Base-by-base conservation (phyloP, 2,797 vertebrate species). In the Alca torda region DNA sequence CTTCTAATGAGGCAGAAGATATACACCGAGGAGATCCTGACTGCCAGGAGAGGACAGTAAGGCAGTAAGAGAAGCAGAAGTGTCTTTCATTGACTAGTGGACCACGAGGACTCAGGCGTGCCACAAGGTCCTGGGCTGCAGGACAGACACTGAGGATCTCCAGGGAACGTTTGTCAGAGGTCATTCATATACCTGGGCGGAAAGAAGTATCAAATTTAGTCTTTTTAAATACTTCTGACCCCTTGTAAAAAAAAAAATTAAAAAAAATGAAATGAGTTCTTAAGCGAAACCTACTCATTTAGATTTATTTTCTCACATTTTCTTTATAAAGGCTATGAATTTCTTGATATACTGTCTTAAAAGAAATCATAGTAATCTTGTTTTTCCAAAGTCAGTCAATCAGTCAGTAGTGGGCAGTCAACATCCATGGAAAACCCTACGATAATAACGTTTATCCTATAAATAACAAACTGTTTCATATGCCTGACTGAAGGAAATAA, bases 401-500 rank as follows among this genome's bases (percentile, higher is more conserved):
- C 68, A 91, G 82, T 76, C 91, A 54, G 65, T 67, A 93, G 87
- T 91, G 73, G 76, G 85, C 89, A 93, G 65, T 43, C 82, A 68
- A 61, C 85, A 90, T 56, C 91, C 59, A n/a, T 6, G 16, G 76
- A 72, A 96, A 94, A 41, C 24, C 73, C 57, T 68, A 65, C 72
- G 73, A 59, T 84, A 93, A 90, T 45, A 91, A 69, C 4, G 3
- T 67, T 69, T 75, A 85, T 67, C 84, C 69, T 75, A 59, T 48
- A 93, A 95, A 91, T 84, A 95, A 72, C 61, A 86, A 78, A 51
- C 82, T 76, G 30, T 4, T 57, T 87, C 8, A 0, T 59, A 17
- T 24, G 84, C 60, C 64, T 64, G 69, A 69, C 88, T 56, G 89
- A 73, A 76, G 85, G 85, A 95, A 96, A 95, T 86, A 93, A 69